Evolutionary conservation across 1,140 invertebrate genomes (phyloP), one percentile per base, ranked within the genome.

Genomic region (Papilio polyxenes): DNA sequence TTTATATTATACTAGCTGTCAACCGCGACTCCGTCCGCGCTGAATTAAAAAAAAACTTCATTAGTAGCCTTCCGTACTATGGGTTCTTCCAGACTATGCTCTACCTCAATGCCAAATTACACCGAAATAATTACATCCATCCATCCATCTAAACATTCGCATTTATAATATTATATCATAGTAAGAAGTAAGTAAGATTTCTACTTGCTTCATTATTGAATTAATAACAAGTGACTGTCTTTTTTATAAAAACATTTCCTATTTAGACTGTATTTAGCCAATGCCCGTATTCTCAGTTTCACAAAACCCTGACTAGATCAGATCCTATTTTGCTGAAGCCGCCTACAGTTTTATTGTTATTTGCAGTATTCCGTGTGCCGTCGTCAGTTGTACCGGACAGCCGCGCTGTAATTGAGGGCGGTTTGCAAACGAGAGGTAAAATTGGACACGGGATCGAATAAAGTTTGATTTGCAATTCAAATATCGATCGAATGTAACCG

Each of bases 381-480:
- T 17, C 65, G 65, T 13, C 40, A 44, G 62, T 72, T 13, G 13
- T 37, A 23, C 13, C 31, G 65, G 62, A 3, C 11, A 4, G 5
- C 11, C 23, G 13, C 65, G 13, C 65, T 37, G 65, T 72, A 37
- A 72, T 72, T 72, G 65, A 37, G 65, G 65, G 11, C 31, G 65
- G 65, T 72, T 72, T 72, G 65, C 65, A 72, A 72, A 37, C 65
- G 65, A 40, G 31, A 72, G 65, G 65, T 72, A 72, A 72, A 72
- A 72, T 72, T 37, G 65, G 31, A 40, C 65, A 31, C 65, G 31
- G 65, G 65, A 72, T 72, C 65, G 65, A 72, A 72, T 72, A 72
- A 72, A 72, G 65, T 72, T 72, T 72, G 65, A 72, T 72, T 72
- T 72, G 23, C 65, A 72, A 72, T 72, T 72, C 65, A 72, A 72